A percentile compares a stretch with the other conserved stretches of the same genome.
phyloP scores from a whole-genome alignment of 2,113 vertebrate species.

The Tricholaema leucomelas region DNA sequence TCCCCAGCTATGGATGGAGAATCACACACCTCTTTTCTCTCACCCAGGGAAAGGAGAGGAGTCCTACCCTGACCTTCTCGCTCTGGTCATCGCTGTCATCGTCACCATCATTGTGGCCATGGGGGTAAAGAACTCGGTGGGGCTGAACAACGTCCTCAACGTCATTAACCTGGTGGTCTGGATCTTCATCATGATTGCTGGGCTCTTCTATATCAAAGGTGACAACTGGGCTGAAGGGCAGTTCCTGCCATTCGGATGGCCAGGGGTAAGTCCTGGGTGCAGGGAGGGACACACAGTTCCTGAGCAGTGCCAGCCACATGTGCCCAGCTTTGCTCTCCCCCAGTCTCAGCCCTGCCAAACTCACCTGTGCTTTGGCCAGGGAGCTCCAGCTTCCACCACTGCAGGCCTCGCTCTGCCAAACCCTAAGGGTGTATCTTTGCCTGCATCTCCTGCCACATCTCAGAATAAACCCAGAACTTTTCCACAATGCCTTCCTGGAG shows the following conservation, averaged over 20 bases:
- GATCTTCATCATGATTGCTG: constrained; percentile 93
- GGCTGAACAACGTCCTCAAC: constrained; percentile 94
- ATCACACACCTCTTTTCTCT: neutral
- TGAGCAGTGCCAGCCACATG: neutral
- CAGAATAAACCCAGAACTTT: neutral
- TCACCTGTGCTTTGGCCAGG: neutral
- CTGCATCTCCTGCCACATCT: neutral
- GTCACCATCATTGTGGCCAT: constrained; percentile 89
- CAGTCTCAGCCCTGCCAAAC: neutral
- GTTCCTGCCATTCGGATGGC: constrained; percentile 95
- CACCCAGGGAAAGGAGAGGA: constrained; percentile 92
- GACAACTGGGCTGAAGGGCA: constrained; percentile 89
- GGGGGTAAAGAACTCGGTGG: constrained; percentile 93
- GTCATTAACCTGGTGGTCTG: constrained; percentile 91
- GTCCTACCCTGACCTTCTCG: constrained; percentile 92
- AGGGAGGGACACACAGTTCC: accelerated
- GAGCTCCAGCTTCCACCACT: neutral
- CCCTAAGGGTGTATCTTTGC: accelerated
- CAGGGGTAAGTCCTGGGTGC: constrained; percentile 85
- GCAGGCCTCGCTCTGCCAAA: neutral
- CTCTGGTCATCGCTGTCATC: constrained; percentile 87
- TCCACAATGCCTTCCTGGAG: neutral
- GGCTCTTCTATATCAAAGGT: constrained; percentile 89
- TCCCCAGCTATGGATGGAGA: neutral
- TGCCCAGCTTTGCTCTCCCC: neutral